Evolutionary conservation across 2,113 vertebrate genomes (phyloP).

Genomic region (Prinia subflava): DNA sequence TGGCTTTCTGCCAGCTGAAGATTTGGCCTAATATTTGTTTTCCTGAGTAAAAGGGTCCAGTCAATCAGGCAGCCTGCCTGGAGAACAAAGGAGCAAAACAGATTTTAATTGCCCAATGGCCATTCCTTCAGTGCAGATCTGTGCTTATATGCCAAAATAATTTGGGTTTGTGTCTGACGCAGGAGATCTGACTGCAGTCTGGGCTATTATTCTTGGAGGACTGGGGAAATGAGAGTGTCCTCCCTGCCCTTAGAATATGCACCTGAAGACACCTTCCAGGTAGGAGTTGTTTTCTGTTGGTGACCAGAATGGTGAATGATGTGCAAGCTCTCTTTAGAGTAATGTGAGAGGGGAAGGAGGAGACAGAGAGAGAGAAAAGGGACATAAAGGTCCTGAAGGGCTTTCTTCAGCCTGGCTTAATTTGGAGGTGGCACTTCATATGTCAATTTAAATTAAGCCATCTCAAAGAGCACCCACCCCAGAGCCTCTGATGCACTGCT

Average conservation of each 20-base stretch:
- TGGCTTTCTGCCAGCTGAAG: neutral
- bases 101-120: constrained; percentile 36
- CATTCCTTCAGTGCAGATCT: constrained; percentile 12
- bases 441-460: constrained; percentile 20
- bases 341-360: neutral
- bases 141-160: constrained; percentile 26
- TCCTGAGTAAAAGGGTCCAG: neutral
- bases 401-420: constrained; percentile 30
- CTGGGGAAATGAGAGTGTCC: neutral
- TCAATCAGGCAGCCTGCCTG: constrained; percentile 17
- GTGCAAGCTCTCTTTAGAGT: neutral
- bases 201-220: neutral
- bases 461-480: neutral
- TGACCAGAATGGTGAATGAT: neutral
- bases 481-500: neutral
- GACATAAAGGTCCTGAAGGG: constrained; percentile 14
- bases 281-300: neutral
- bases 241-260: neutral
- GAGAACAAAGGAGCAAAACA: neutral
- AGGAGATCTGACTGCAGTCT: constrained; percentile 6
- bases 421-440: constrained; percentile 37
- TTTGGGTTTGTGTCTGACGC: constrained; percentile 25
- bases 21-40: neutral
- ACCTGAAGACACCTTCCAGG: neutral
- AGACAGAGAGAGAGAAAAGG: neutral